Evolutionary conservation across 37 sponge, comb jelly and placozoan species (phyloP).

Genomic region (Hormiphora californensis): DNA sequence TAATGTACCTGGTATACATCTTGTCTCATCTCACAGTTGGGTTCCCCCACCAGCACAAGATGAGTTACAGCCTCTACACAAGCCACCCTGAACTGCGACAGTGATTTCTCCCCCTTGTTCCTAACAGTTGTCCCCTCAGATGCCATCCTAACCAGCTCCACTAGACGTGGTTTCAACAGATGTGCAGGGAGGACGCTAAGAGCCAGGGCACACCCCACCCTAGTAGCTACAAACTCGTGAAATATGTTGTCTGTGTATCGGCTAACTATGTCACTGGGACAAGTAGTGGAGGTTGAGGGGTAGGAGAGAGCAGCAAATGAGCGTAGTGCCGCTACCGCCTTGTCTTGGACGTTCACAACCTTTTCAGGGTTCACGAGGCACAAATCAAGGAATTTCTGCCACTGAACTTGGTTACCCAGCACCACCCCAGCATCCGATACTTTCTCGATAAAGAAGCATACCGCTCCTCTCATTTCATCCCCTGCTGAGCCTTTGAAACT

Average conservation of each 20-base stretch:
- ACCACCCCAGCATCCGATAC: constrained; percentile 56
- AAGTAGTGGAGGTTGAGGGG: background rate
- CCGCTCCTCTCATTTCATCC: constrained; percentile 83
- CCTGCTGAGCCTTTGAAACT: constrained; percentile 75
- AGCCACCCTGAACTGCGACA: constrained; percentile 15
- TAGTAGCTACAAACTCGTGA: constrained; percentile 41
- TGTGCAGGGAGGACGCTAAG: constrained; percentile 23
- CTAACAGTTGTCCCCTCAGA: background rate
- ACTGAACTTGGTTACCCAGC: background rate
- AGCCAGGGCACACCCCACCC: constrained; percentile 30
- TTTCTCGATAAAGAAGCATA: constrained; percentile 70
- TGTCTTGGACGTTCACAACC: background rate
- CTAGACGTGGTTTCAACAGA: background rate
- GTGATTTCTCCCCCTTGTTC: constrained; percentile 31
- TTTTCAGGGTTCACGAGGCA: constrained; percentile 27
- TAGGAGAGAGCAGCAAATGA: background rate
- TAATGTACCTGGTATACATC: too few species aligned
- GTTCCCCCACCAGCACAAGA: background rate
- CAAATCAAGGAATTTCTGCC: constrained; percentile 36
- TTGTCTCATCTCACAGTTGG: background rate
- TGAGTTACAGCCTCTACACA: background rate
- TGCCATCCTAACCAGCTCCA: background rate
- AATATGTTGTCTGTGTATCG: background rate
- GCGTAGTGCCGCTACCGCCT: background rate
- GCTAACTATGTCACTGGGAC: background rate